Evolutionary conservation across 2,797 vertebrate species (phyloP).

Genomic region (Darevskia nairensis): DNA sequence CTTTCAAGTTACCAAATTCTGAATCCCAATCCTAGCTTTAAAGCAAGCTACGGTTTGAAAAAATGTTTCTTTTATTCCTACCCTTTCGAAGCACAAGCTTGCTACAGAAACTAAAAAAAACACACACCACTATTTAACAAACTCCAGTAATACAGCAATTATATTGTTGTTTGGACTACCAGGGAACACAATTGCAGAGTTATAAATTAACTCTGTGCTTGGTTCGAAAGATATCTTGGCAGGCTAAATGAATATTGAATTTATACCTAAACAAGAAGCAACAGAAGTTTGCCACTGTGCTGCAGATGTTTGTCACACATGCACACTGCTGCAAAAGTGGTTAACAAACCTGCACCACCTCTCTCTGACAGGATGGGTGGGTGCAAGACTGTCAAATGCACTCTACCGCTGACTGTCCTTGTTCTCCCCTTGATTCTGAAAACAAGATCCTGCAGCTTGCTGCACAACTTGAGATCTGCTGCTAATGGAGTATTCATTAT

Average conservation of each 20-base stretch:
- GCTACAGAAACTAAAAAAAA: slow-evolving; percentile 54
- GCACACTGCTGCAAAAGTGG: slow-evolving; percentile 36
- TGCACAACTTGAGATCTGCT: slow-evolving; percentile 45
- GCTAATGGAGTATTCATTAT: slow-evolving; percentile 11
- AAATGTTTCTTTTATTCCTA: slow-evolving; percentile 20
- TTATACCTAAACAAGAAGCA: slow-evolving; percentile 34
- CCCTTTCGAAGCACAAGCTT: slow-evolving; percentile 52
- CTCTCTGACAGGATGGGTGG: slow-evolving; percentile 71
- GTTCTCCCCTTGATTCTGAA: slow-evolving; percentile 62
- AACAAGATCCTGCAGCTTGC: slow-evolving; percentile 21
- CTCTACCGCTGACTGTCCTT: slow-evolving; percentile 53
- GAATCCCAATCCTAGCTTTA: slow-evolving; percentile 39
- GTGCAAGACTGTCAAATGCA: slow-evolving; percentile 43
- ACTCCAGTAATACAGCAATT: slow-evolving; percentile 37
- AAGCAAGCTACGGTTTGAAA: slow-evolving; percentile 30
- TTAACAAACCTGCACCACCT: slow-evolving; percentile 48
- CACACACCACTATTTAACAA: slow-evolving; percentile 49
- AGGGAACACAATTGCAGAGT: slow-evolving; percentile 33
- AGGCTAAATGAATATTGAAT: slow-evolving; percentile 30
- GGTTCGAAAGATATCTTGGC: slow-evolving; percentile 3
- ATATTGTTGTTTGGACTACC: slow-evolving; percentile 30
- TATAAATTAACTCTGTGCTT: neutral
- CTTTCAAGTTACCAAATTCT: slow-evolving; percentile 41
- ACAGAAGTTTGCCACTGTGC: slow-evolving; percentile 26
- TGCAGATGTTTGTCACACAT: slow-evolving; percentile 25